A percentile compares a stretch with the other conserved stretches of the same genome.
phyloP scores from a whole-genome alignment of 2,797 vertebrate species.

The Notoglanidium macrostoma region DNA sequence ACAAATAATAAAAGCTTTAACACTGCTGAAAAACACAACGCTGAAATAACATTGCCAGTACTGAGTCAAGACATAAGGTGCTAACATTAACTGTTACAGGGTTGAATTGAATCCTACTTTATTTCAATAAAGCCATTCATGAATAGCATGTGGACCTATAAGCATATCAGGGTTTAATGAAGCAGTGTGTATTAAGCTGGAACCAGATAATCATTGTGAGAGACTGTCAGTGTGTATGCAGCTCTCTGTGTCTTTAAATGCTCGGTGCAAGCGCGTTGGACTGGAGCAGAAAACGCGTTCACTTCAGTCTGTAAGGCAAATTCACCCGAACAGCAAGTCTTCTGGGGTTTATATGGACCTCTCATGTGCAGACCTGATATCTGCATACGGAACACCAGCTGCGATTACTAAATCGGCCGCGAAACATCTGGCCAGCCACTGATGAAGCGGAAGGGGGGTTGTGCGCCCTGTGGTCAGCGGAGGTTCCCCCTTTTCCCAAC shows the following conservation, averaged over 20 bases:
- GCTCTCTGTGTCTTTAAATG: constrained; percentile 58
- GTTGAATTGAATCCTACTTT: not conserved
- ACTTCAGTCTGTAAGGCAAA: constrained; percentile 1
- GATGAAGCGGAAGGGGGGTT: not conserved
- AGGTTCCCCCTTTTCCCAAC: not conserved
- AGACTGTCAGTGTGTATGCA: not conserved
- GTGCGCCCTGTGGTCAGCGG: not conserved
- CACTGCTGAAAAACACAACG: not conserved
- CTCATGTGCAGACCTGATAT: not conserved
- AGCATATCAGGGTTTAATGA: not conserved
- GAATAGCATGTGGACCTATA: not conserved
- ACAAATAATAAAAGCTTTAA: not conserved
- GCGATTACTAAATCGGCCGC: not conserved
- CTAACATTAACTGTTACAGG: not conserved
- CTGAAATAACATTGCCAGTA: not conserved
- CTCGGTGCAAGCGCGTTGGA: constrained; percentile 28
- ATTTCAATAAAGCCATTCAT: not conserved
- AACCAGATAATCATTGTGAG: not conserved
- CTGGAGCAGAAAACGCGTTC: not conserved
- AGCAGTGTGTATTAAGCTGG: not conserved
- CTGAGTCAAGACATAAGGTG: not conserved
- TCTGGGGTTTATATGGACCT: not conserved
- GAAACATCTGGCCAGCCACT: constrained; percentile 20
- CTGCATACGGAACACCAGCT: not conserved
- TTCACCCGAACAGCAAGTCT: not conserved